phyloP scores from a whole-genome alignment of 2,888 invertebrate genomes.

The Pseudococcus viburni region DNA sequence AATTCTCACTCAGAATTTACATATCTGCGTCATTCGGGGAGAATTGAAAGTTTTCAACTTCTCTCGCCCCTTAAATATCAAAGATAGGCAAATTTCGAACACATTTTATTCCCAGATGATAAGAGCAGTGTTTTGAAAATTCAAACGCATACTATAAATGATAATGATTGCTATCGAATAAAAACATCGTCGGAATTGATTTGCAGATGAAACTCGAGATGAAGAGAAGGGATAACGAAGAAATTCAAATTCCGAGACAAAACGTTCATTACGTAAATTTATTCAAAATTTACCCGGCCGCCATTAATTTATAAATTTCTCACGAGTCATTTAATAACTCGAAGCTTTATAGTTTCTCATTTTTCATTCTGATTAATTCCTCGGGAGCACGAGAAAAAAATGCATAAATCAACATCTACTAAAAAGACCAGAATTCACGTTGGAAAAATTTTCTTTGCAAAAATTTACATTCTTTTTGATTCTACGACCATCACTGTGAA shows the following conservation, averaged over 20 bases:
- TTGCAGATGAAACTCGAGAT: neutral
- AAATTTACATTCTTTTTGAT: neutral
- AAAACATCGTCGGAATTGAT: neutral
- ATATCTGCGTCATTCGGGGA: no score
- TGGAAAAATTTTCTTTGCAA: neutral
- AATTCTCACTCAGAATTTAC: no score
- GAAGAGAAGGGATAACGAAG: neutral
- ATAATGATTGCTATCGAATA: neutral
- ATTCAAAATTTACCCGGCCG: neutral
- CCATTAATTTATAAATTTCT: neutral
- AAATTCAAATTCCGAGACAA: neutral
- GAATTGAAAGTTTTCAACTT: no score
- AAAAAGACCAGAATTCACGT: neutral
- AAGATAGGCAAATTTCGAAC: no score
- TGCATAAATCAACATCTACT: neutral
- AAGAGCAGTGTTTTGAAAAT: no score
- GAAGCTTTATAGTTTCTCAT: slow-evolving; percentile 3
- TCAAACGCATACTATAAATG: no score
- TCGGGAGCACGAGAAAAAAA: neutral
- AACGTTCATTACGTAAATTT: slow-evolving; percentile 7
- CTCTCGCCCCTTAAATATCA: no score
- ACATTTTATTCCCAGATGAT: no score
- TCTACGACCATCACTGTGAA: neutral
- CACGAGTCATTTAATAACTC: neutral
- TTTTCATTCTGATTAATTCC: neutral